A percentile compares a stretch with the other conserved stretches of the same genome.
Evolutionary conservation across 2,888 invertebrate genomes (phyloP).

Genomic region (Aricia artaxerxes): DNA sequence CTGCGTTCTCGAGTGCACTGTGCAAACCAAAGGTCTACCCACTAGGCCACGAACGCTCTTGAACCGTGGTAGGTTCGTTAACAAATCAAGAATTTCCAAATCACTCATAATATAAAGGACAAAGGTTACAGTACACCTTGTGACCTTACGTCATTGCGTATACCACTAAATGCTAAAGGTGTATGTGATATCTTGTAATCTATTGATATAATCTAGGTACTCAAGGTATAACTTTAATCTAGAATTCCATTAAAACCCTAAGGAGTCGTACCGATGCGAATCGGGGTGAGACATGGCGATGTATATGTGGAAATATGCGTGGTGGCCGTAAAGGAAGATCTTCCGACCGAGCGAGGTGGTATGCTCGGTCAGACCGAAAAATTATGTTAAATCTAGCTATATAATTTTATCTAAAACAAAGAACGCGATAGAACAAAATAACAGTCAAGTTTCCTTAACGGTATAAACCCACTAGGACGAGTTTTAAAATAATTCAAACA

Average conservation of each 20-base stretch:
- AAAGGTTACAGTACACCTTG: not conserved
- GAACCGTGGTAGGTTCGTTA: not conserved
- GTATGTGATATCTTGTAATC: not conserved
- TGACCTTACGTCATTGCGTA: slow-evolving; percentile 6
- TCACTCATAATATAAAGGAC: slow-evolving; percentile 4
- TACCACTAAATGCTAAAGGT: slow-evolving; percentile 7
- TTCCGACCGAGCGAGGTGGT: too few species aligned
- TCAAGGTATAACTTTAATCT: not conserved
- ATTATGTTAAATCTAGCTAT: not conserved
- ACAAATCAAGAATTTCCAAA: slow-evolving; percentile 1
- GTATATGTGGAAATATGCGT: too few species aligned
- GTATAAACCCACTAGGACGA: slow-evolving; percentile 14
- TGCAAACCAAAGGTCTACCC: too few species aligned
- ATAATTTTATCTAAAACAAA: not conserved
- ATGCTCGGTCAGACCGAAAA: too few species aligned
- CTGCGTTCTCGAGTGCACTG: too few species aligned
- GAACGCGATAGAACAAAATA: not conserved
- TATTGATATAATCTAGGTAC: not conserved
- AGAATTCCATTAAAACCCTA: not conserved
- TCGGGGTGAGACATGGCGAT: too few species aligned
- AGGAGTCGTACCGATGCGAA: too few species aligned
- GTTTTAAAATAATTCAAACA: slow-evolving; percentile 2
- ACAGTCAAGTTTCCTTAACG: slow-evolving; percentile 11
- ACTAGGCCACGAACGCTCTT: too few species aligned
- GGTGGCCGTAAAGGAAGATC: too few species aligned